A percentile compares a stretch with the other conserved stretches of the same genome.
Evolutionary conservation across 2,797 vertebrate genomes (phyloP).

Genomic region (Mergus octosetaceus): DNA sequence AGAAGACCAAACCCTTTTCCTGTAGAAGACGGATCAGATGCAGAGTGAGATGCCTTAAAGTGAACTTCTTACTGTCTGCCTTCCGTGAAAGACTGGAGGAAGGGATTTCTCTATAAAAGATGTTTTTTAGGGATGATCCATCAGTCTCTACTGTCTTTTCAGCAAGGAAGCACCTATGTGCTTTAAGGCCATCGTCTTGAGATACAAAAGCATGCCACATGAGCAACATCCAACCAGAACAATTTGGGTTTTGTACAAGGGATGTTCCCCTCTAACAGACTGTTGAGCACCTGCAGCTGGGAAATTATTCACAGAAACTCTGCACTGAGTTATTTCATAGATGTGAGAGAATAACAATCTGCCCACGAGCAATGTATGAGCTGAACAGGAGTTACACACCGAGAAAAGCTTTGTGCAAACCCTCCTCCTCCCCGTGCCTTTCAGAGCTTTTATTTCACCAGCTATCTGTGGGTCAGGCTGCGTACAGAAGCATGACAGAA

Average conservation of each 20-base stretch:
- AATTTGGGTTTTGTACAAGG: not conserved
- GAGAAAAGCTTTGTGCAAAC: not conserved
- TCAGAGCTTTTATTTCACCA: not conserved
- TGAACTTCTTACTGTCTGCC: not conserved
- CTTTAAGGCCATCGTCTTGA: not conserved
- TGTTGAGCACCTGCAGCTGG: not conserved
- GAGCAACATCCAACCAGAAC: not conserved
- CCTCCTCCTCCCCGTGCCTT: not conserved
- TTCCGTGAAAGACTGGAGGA: not conserved
- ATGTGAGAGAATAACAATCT: slow-evolving; percentile 4
- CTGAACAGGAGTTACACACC: not conserved
- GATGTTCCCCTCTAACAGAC: not conserved
- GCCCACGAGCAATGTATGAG: not conserved
- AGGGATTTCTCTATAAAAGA: not conserved
- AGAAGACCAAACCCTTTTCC: not conserved
- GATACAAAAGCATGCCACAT: not conserved
- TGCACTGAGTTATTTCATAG: not conserved
- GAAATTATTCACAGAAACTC: not conserved
- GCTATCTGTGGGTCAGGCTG: not conserved
- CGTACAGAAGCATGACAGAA: not conserved
- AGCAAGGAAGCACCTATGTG: not conserved
- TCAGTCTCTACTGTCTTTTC: not conserved
- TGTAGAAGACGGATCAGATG: not conserved
- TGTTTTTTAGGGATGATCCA: not conserved
- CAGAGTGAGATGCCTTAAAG: not conserved